These are phyloP conservation scores for Poeciliopsis paucimaculata DNA, from an alignment of 2,797 vertebrate species.

Conservation along the genomic window DNA sequence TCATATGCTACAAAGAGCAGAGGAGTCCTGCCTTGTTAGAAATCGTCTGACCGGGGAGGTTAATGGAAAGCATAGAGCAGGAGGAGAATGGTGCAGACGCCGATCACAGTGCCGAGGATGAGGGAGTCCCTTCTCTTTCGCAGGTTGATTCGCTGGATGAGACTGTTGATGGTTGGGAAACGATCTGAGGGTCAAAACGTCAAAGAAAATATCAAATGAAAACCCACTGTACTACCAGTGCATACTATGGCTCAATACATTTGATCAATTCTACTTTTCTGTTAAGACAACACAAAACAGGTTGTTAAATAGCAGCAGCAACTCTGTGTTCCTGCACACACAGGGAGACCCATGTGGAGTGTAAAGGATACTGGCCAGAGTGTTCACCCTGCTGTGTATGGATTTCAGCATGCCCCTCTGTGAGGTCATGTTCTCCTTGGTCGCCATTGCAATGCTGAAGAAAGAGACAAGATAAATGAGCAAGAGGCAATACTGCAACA, in stretches of 20 bases:
- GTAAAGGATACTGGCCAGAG: slow-evolving; percentile 97
- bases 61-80: slow-evolving; percentile 96
- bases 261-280: background rate
- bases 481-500: slow-evolving; percentile 4
- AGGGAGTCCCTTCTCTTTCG: slow-evolving; percentile 95
- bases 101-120: slow-evolving; percentile 90
- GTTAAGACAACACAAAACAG: slow-evolving; percentile 1
- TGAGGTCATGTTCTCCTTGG: slow-evolving; percentile 99
- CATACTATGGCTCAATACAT: background rate
- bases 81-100: slow-evolving; percentile 93
- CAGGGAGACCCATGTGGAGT: background rate
- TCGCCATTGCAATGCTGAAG: slow-evolving; percentile 96
- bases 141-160: slow-evolving; percentile 97
- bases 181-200: slow-evolving; percentile 82
- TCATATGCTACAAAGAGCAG: slow-evolving; percentile 46
- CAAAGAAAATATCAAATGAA: slow-evolving; percentile 49
- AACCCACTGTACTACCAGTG: background rate
- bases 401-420: slow-evolving; percentile 95
- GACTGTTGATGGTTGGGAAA: slow-evolving; percentile 96
- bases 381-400: slow-evolving; percentile 98
- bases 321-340: slow-evolving; percentile 3
- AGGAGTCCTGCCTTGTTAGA: slow-evolving; percentile 43
- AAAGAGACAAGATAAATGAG: slow-evolving; percentile 32
- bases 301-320: background rate
- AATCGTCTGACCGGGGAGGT: slow-evolving; percentile 68